Percentiles rank a stretch among this genome's conserved stretches.
These are phyloP conservation scores for Dascillus cervinus DNA, from an alignment of 2,888 invertebrate genomes.

Conservation along the genomic window DNA sequence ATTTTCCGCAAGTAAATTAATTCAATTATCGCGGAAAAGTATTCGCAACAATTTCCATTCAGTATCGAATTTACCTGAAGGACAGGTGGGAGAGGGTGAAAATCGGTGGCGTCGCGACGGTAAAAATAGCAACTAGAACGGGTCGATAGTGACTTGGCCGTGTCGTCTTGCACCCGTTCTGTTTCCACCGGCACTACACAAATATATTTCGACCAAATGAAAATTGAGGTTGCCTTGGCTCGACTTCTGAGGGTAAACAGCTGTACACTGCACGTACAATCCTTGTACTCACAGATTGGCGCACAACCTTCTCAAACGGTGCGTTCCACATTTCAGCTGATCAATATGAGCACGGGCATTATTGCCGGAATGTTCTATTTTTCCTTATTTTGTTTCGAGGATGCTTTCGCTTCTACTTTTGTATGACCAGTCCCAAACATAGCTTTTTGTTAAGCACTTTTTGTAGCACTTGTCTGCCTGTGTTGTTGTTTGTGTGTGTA, in stretches of 20 bases:
- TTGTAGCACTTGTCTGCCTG: too few species aligned
- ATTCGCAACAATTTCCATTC: neutral
- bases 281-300: conserved; percentile 7
- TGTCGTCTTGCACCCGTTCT: conserved; percentile 6
- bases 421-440: too few species aligned
- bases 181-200: conserved; percentile 6
- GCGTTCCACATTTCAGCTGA: conserved; percentile 10
- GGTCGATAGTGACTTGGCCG: conserved; percentile 15
- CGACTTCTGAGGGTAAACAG: conserved; percentile 14
- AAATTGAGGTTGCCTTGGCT: conserved; percentile 10
- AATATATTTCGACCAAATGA: conserved; percentile 7
- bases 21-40: neutral
- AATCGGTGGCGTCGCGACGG: conserved; percentile 9
- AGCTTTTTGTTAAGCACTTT: too few species aligned
- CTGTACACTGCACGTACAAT: conserved; percentile 9
- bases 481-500: too few species aligned
- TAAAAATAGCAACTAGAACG: conserved; percentile 8
- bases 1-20: neutral
- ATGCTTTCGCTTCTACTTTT: too few species aligned
- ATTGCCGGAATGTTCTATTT: too few species aligned
- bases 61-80: too few species aligned
- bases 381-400: too few species aligned
- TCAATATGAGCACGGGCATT: too few species aligned
- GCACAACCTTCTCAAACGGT: conserved; percentile 8
- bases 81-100: conserved; percentile 6